A percentile compares a stretch with the other conserved stretches of the same genome.
Evolutionary conservation across 1,140 invertebrate species (phyloP).

Genomic region (Venustaconcha ellipsiformis): DNA sequence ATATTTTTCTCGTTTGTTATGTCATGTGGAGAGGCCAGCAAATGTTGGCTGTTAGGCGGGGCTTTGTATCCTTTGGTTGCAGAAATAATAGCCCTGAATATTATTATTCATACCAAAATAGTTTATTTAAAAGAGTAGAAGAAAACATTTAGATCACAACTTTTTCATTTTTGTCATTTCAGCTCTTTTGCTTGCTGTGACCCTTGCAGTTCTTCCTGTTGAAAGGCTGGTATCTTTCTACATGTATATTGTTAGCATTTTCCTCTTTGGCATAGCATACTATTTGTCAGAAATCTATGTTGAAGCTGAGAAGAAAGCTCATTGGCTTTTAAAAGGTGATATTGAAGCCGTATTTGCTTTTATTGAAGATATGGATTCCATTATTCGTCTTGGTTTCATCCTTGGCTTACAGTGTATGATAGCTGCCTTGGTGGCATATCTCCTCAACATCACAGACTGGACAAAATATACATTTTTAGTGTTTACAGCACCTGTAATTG

Average conservation of each 20-base stretch:
- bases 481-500: slow-evolving; percentile 71
- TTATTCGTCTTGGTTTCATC: slow-evolving; percentile 63
- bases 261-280: slow-evolving; percentile 67
- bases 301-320: slow-evolving; percentile 44
- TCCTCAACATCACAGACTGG: slow-evolving; percentile 70
- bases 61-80: too few species aligned
- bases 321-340: slow-evolving; percentile 43
- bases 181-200: slow-evolving; percentile 71
- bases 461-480: slow-evolving; percentile 65
- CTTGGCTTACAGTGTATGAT: slow-evolving; percentile 69
- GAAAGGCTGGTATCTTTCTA: slow-evolving; percentile 71
- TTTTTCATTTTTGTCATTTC: slow-evolving; percentile 52
- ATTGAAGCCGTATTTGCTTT: slow-evolving; percentile 45
- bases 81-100: too few species aligned
- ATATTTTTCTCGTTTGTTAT: too few species aligned
- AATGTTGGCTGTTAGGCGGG: too few species aligned
- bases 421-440: slow-evolving; percentile 67
- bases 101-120: too few species aligned
- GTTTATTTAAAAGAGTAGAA: too few species aligned
- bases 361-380: slow-evolving; percentile 52
- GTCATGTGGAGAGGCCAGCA: too few species aligned
- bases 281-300: slow-evolving; percentile 71
- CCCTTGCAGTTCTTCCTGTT: slow-evolving; percentile 72
- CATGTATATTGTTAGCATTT: slow-evolving; percentile 71
- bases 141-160: not conserved